Conservation (phyloP, 1,140 invertebrate genomes). For the Solenopsis invicta region DNA sequence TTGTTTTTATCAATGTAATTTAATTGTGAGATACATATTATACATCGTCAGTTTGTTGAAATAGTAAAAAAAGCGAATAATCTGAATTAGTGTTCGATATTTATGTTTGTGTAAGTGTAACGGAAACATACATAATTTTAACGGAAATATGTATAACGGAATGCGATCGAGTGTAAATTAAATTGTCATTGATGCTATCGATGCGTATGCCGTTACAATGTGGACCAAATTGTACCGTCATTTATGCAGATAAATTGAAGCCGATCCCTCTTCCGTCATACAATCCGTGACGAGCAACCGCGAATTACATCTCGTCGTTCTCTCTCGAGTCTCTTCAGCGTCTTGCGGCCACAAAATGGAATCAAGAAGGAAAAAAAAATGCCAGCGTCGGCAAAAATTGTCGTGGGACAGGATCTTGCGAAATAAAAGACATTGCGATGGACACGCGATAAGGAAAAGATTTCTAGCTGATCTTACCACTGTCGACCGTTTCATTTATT, state of each 20-base stretch:
- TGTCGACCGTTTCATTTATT: background rate
- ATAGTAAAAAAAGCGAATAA: no score
- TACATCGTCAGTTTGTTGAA: background rate
- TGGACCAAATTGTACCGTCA: conserved; percentile 10
- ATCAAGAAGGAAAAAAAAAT: conserved; percentile 48
- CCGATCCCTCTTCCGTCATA: conserved; percentile 32
- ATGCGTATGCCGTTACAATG: background rate
- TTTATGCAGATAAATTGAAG: conserved; percentile 34
- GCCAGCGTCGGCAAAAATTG: conserved; percentile 49
- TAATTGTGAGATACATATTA: conserved; percentile 2
- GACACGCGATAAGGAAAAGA: conserved; percentile 17
- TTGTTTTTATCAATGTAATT: background rate
- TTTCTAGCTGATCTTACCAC: conserved; percentile 11
- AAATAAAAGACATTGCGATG: conserved; percentile 66
- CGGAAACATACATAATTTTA: background rate
- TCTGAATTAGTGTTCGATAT: background rate
- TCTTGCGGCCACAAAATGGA: conserved; percentile 53
- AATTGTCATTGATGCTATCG: conserved; percentile 3
- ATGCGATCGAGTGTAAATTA: conserved; percentile 4
- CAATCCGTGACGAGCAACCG: conserved; percentile 56
- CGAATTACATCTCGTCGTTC: conserved; percentile 32
- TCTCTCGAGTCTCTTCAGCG: conserved; percentile 5
- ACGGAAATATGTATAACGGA: conserved; percentile 15
- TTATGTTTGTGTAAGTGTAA: background rate
- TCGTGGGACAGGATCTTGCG: conserved; percentile 50